These are phyloP conservation scores for Caracal caracal DNA, from an alignment of 2,113 vertebrate species.

Conservation along the genomic window DNA sequence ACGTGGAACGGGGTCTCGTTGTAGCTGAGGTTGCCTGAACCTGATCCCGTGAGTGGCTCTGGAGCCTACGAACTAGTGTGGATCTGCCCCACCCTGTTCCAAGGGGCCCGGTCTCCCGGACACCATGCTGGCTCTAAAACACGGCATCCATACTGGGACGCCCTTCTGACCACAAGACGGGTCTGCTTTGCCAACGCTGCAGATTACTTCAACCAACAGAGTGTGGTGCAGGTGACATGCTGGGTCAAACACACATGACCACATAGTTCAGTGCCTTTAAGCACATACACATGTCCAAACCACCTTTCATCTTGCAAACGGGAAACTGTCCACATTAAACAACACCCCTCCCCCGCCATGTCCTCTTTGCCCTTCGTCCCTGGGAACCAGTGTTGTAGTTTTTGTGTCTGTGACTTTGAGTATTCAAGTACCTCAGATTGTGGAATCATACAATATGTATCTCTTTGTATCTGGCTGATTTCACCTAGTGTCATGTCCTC, in stretches of 20 bases:
- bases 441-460: not conserved
- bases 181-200: too few relatives aligned
- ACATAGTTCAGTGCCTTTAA: not conserved
- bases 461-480: not conserved
- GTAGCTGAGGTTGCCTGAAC: accelerated
- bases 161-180: too few relatives aligned
- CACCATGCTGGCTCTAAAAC: not conserved
- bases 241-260: not conserved
- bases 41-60: accelerated
- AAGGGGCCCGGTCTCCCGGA: not conserved
- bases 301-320: not conserved
- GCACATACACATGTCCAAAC: not conserved
- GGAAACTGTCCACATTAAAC: not conserved
- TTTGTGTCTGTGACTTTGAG: too few relatives aligned
- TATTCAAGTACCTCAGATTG: not conserved
- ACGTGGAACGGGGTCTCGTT: accelerated
- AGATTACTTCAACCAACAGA: not conserved
- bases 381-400: not conserved
- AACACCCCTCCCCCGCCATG: not conserved
- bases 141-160: too few relatives aligned
- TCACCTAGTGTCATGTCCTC: not conserved
- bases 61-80: accelerated
- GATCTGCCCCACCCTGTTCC: too few relatives aligned
- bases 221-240: too few relatives aligned
- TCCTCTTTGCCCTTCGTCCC: too few relatives aligned